Evolutionary conservation across 37 sponge, comb jelly and placozoan genomes (phyloP), one percentile per base, ranked within the genome.

Genomic region (Lycopodina hypogea): DNA sequence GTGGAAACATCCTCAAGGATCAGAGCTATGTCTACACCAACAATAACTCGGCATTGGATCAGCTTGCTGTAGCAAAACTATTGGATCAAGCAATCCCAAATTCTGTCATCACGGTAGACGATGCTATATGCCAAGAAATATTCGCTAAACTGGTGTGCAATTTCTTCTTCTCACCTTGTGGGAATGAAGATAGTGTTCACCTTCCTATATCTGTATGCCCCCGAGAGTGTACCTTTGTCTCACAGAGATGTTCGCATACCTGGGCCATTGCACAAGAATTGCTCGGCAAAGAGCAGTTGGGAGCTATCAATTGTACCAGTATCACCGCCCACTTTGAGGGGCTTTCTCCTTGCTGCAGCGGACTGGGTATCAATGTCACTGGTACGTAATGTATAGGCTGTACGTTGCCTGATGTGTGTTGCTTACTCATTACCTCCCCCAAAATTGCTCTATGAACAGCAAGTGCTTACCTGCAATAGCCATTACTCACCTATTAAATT

Each of bases 101-200:
- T 3, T 30, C 12, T 24, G 3, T 76, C 24, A 19, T 39, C 17
- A 29, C 37, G 7, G 36, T 12, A 53, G 56, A 35, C 8, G 53
- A 34, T 21, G 0, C 69, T 24, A 15, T 39, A 1, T 78, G 79
- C 26, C 11, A 35, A 2, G 53, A 53, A 15, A 18, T 18, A 9
- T 7, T 51, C 4, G 2, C 35, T 30, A 78, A 34, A 34, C 3
- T 68, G 3, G 17, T 78, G 37, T 78, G 79, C 38, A 40, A 78
- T 23, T 56, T 68, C 38, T 68, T 68, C 56, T 68, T 68, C 29
- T 3, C 68, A 33, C 55, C 79, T 17, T 78, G 79, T 78, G 79
- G 79, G 17, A 55, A 30, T 11, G 29, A 53, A 3, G 68, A 34
- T n/a, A 22, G 29, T 4, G 26, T 78, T 56, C 37, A 78, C 45